These are phyloP conservation scores for Latheticus oryzae DNA, from an alignment of 2,888 invertebrate species.

Conservation along the genomic window DNA sequence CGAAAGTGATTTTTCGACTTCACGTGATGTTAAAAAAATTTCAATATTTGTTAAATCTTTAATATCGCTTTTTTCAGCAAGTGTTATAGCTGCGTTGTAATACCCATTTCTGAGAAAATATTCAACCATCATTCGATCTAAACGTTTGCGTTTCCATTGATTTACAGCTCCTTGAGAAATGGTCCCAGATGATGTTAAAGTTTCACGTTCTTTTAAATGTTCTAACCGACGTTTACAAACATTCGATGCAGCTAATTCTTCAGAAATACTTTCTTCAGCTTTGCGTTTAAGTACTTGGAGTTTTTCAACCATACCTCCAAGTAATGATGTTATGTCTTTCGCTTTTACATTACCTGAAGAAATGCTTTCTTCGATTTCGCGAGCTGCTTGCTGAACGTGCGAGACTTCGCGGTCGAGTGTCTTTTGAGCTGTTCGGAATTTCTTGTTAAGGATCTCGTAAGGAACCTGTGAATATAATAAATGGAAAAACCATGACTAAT, in stretches of 20 bases:
- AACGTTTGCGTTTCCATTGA: slow-evolving; percentile 86
- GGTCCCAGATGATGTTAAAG: slow-evolving; percentile 62
- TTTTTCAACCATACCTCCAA: slow-evolving; percentile 90
- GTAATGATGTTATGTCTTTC: slow-evolving; percentile 81
- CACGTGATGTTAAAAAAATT: slow-evolving; percentile 84
- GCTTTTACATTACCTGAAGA: slow-evolving; percentile 68
- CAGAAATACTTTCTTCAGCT: slow-evolving; percentile 92
- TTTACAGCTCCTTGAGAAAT: slow-evolving; percentile 71
- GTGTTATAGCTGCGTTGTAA: slow-evolving; percentile 90
- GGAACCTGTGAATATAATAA: slow-evolving; percentile 84
- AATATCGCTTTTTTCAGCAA: slow-evolving; percentile 84
- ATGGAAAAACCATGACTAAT: too few species aligned
- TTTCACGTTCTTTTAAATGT: slow-evolving; percentile 85
- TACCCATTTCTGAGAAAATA: slow-evolving; percentile 95
- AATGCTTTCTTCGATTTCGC: slow-evolving; percentile 82
- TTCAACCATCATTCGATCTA: slow-evolving; percentile 97
- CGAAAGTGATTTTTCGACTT: slow-evolving; percentile 87
- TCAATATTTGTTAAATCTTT: slow-evolving; percentile 94
- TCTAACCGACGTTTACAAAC: slow-evolving; percentile 93
- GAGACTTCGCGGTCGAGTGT: slow-evolving; percentile 92
- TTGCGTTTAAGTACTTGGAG: slow-evolving; percentile 92
- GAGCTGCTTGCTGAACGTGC: slow-evolving; percentile 83
- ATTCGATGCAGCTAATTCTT: slow-evolving; percentile 90
- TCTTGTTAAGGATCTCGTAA: slow-evolving; percentile 97
- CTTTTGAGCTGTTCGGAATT: slow-evolving; percentile 95